A percentile compares a stretch with the other conserved stretches of the same genome.
Evolutionary conservation across 1,140 invertebrate genomes (phyloP).

Genomic region (Drosophila virilis): DNA sequence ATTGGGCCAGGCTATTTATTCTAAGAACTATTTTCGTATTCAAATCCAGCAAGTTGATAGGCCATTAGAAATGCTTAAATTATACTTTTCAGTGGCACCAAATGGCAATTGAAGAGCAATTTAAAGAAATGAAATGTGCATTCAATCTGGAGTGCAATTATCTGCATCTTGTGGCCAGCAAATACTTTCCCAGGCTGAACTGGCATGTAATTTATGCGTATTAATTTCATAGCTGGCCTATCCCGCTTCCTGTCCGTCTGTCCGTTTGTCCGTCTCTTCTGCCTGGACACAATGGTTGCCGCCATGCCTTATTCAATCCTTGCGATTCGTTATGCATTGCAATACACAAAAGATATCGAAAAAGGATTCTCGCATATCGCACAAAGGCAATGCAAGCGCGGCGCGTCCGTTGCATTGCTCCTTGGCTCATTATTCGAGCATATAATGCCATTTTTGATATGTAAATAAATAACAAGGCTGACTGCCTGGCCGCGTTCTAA

Average conservation of each 20-base stretch:
- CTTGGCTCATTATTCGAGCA: constrained; percentile 53
- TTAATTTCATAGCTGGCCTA: constrained; percentile 76
- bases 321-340: constrained; percentile 56
- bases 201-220: constrained; percentile 77
- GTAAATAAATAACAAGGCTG: constrained; percentile 60
- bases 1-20: too few species aligned
- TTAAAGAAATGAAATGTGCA: background rate
- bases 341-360: constrained; percentile 67
- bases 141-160: constrained; percentile 15
- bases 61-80: too few species aligned
- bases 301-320: constrained; percentile 23
- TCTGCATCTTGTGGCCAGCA: constrained; percentile 16
- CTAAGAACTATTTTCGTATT: too few species aligned
- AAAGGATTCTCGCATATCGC: constrained; percentile 33
- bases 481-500: constrained; percentile 55
- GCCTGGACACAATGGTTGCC: constrained; percentile 6
- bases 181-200: constrained; percentile 58
- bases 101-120: too few species aligned
- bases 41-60: too few species aligned
- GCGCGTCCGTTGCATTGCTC: constrained; percentile 49
- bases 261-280: too few species aligned
- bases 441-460: constrained; percentile 75
- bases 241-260: constrained; percentile 67
- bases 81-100: too few species aligned
- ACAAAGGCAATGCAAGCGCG: constrained; percentile 65